phyloP scores from a whole-genome alignment of 2,888 invertebrate genomes.

The Trichopria drosophilae region DNA sequence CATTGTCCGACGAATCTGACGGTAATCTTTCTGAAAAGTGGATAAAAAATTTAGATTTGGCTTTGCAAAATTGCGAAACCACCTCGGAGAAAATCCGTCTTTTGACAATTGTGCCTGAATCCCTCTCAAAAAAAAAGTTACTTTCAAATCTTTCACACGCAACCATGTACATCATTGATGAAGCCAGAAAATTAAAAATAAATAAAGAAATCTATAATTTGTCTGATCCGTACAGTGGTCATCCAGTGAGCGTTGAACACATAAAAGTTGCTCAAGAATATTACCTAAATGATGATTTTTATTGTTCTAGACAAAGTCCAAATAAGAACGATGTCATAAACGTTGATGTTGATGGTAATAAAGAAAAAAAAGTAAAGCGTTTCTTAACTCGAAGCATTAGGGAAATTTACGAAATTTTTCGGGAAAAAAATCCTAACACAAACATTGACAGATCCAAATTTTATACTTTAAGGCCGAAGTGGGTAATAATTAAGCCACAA shows the following conservation, averaged over 20 bases:
- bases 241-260: background rate
- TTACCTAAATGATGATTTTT: slow-evolving; percentile 25
- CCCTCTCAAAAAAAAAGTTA: background rate
- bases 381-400: slow-evolving; percentile 19
- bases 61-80: background rate
- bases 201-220: background rate
- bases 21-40: background rate
- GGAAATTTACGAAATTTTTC: slow-evolving; percentile 16
- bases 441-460: slow-evolving; percentile 22
- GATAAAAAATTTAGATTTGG: background rate
- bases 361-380: slow-evolving; percentile 18
- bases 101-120: background rate
- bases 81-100: background rate
- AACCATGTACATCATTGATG: background rate
- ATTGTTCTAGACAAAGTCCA: slow-evolving; percentile 37
- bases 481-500: slow-evolving; percentile 10
- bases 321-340: slow-evolving; percentile 23
- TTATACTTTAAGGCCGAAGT: slow-evolving; percentile 20
- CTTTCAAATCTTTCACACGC: background rate
- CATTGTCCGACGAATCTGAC: background rate
- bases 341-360: slow-evolving; percentile 17
- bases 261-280: slow-evolving; percentile 13
- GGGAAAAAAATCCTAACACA: no score
- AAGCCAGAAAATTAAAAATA: no score
- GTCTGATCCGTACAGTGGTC: slow-evolving; percentile 7